Percentiles rank a stretch among this genome's conserved stretches.
Conservation (phyloP, 2,113 vertebrate genomes). For the Salvelinus sp. region DNA sequence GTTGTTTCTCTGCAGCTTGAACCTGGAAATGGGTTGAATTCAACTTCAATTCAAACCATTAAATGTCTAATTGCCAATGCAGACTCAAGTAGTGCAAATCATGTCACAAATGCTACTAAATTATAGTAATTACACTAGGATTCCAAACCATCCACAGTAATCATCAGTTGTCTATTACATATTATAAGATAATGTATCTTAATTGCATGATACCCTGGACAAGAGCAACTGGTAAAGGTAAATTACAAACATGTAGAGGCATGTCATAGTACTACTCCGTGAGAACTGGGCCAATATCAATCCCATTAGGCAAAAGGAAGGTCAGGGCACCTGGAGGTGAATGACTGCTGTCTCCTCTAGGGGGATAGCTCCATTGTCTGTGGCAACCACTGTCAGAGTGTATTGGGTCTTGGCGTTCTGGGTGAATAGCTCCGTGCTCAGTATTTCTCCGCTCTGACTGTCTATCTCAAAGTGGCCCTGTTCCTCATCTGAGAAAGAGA, state of each 20-base stretch:
- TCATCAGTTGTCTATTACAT: background rate
- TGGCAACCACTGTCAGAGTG: conserved; percentile 75
- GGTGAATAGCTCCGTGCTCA: conserved; percentile 72
- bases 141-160: too few relatives aligned
- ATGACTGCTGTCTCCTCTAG: conserved; percentile 76
- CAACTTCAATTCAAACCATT: conserved; percentile 8
- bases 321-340: conserved; percentile 79
- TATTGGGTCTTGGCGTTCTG: conserved; percentile 66
- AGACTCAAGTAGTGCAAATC: background rate
- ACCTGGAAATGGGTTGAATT: conserved; percentile 72
- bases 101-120: background rate
- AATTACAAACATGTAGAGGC: background rate
- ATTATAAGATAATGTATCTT: background rate
- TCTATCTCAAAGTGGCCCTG: conserved; percentile 82
- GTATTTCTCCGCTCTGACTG: conserved; percentile 80
- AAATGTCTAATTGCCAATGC: background rate
- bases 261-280: background rate
- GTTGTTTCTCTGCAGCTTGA: conserved; percentile 61
- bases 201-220: background rate
- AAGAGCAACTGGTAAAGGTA: background rate
- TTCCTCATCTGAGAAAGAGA: conserved; percentile 51
- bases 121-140: too few relatives aligned
- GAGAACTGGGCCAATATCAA: background rate
- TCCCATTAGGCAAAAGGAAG: background rate
- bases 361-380: conserved; percentile 76